Percentiles rank a stretch among this genome's conserved stretches.
Conservation (phyloP, 2,113 vertebrate genomes). For the Misgurnus mizolepis region DNA sequence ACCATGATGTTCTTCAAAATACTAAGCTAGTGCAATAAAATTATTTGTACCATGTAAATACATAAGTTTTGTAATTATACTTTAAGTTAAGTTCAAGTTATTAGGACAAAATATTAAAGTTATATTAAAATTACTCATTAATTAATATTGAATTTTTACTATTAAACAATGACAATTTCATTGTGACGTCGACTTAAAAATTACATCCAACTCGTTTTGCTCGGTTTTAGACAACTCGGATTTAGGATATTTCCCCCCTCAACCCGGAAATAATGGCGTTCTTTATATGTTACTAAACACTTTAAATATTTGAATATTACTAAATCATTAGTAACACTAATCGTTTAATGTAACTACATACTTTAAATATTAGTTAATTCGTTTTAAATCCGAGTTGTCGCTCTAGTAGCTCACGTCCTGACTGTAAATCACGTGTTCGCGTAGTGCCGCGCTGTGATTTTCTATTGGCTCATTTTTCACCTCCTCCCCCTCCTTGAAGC, state of each 20-base stretch:
- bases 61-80: not conserved
- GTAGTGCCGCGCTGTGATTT: conserved; percentile 84
- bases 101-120: too few species aligned
- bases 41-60: not conserved
- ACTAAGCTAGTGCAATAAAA: not conserved
- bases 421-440: conserved; percentile 43
- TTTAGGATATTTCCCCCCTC: too few species aligned
- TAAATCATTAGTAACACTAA: too few species aligned
- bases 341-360: too few species aligned
- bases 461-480: conserved; percentile 71
- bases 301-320: too few species aligned
- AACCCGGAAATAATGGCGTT: not conserved
- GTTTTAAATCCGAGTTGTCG: not conserved
- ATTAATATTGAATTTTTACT: too few species aligned
- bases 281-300: not conserved
- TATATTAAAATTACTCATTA: too few species aligned
- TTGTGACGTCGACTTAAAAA: not conserved
- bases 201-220: too few species aligned
- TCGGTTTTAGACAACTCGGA: too few species aligned
- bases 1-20: not conserved
- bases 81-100: not conserved
- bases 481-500: not conserved
- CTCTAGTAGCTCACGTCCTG: conserved; percentile 37
- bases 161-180: not conserved
- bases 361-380: too few species aligned